Evolutionary conservation across 1,140 invertebrate species (phyloP), one percentile per base, ranked within the genome.

Genomic region (Trialeurodes vaporariorum): DNA sequence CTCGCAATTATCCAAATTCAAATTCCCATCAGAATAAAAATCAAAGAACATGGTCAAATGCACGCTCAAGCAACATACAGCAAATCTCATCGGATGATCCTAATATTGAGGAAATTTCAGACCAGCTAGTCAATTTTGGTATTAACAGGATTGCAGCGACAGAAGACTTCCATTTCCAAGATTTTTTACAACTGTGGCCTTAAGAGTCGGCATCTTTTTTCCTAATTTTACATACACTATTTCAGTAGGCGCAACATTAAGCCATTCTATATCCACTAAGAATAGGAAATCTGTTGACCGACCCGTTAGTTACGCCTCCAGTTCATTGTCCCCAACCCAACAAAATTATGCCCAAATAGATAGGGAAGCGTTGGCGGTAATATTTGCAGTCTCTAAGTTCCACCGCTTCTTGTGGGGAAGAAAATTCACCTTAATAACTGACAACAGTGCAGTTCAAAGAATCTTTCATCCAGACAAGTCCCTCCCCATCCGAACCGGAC

Each of bases 191-290:
- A 49, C 34, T 49, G 34, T 49, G 34, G 34, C 34, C 17, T 49
- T 49, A 17, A 49, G 5, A 5, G 17, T 49, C 17, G 34, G 34
- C 34, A 49, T 49, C 17, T 49, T 49, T 17, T 49, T 49, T 5
- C 5, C 17, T 5, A 49, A 17, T 5, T 17, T 5, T 49, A 49
- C 34, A 49, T 49, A 49, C 5, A 49, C 17, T 49, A 9, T 17
- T 17, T 49, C 34, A 17, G 69, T 84, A 2, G 81, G 82, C 0
- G 77, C 77, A 1, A 76, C 82, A 5, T 68, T 85, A 1, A 75
- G 75, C 1, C 82, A 84, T 66, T 68, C 64, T 0, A 72, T 72
- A 25, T 59, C 71, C 13, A 67, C 65, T 0, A 71, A 70, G 26
- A 64, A 66, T 17, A 70, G 74, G 26, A 62, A 49, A 66, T 72